Percentiles rank a stretch among this genome's conserved stretches.
Evolutionary conservation across 2,888 invertebrate genomes (phyloP).

Genomic region (Conchocele bisecta): DNA sequence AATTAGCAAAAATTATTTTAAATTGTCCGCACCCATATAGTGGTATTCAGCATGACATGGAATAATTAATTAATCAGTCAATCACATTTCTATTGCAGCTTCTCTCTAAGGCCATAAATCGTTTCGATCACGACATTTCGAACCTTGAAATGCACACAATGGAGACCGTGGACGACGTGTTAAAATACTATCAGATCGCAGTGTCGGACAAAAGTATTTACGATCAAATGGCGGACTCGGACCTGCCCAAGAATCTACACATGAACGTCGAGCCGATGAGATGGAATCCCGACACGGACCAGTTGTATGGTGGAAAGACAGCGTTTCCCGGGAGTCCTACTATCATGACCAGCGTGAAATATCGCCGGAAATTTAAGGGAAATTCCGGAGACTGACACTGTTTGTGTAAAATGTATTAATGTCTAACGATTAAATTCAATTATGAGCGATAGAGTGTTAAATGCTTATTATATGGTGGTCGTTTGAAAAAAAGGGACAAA

Average conservation of each 20-base stretch:
- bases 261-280: conserved; percentile 91
- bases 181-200: conserved; percentile 73
- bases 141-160: conserved; percentile 92
- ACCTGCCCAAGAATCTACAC: conserved; percentile 94
- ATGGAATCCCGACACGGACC: conserved; percentile 92
- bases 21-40: too few relatives aligned
- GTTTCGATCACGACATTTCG: conserved; percentile 91
- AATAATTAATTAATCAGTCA: too few relatives aligned
- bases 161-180: conserved; percentile 85
- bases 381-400: too few relatives aligned
- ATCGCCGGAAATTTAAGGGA: conserved; percentile 89
- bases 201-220: conserved; percentile 70
- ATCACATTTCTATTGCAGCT: conserved; percentile 83
- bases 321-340: conserved; percentile 94
- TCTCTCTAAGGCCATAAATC: conserved; percentile 87
- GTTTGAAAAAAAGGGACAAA: too few relatives aligned
- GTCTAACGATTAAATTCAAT: too few relatives aligned
- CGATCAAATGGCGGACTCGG: conserved; percentile 80
- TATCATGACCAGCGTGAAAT: conserved; percentile 91
- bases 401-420: too few relatives aligned
- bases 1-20: too few relatives aligned
- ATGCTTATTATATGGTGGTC: too few relatives aligned
- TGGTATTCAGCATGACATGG: too few relatives aligned
- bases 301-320: conserved; percentile 88
- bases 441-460: too few relatives aligned